Conservation (phyloP, 1,140 invertebrate genomes). For the Drosophila chauvacae region DNA sequence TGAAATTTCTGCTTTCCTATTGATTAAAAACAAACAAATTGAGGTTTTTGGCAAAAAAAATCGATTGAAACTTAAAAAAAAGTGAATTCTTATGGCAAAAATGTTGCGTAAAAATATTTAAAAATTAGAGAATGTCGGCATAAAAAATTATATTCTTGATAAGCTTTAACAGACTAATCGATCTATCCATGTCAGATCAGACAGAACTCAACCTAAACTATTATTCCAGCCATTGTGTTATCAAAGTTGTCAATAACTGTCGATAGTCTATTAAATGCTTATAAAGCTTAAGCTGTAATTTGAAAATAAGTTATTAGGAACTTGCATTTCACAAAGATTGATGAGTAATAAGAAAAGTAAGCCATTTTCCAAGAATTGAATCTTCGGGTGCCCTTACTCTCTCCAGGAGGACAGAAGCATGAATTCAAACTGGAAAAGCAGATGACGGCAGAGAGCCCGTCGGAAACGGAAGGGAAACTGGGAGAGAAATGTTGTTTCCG, state of each 20-base stretch:
- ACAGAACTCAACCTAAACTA: not conserved
- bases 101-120: no score
- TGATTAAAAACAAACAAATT: no score
- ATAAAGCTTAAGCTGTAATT: no score
- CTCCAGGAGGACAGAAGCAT: conserved; percentile 45
- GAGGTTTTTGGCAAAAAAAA: no score
- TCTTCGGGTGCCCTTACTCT: not conserved
- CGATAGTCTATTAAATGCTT: not conserved
- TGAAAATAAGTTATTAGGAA: not conserved
- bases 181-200: not conserved
- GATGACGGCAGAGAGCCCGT: conserved; percentile 24
- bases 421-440: conserved; percentile 33
- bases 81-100: no score
- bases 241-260: not conserved
- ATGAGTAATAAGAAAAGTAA: not conserved
- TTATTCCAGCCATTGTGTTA: not conserved
- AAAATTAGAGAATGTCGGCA: no score
- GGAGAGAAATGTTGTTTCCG: conserved; percentile 16
- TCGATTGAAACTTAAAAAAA: no score
- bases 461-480: conserved; percentile 62
- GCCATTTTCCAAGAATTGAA: not conserved
- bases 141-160: no score
- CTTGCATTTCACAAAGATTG: not conserved
- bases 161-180: not conserved
- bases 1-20: no score